phyloP scores from a whole-genome alignment of 2,797 vertebrate genomes.

The Lepilemur ruficaudatus region DNA sequence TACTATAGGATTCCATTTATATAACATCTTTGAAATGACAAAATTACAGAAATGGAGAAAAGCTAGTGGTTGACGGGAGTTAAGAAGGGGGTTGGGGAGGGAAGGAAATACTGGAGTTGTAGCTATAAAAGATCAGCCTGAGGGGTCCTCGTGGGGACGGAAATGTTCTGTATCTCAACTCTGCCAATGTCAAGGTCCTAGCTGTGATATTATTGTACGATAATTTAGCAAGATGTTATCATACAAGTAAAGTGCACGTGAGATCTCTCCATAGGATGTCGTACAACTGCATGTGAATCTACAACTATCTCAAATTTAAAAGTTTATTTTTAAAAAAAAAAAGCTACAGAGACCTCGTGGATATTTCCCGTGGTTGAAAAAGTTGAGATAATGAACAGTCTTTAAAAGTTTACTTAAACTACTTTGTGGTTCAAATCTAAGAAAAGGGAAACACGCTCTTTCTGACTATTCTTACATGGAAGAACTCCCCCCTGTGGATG shows the following conservation, averaged over 20 bases:
- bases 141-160: fast-evolving
- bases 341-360: background rate
- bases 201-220: background rate
- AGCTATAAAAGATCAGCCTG: fast-evolving
- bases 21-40: background rate
- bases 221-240: background rate
- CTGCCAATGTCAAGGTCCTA: fast-evolving
- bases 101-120: background rate
- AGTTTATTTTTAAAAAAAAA: background rate
- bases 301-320: background rate
- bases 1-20: background rate
- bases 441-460: background rate
- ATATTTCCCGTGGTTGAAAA: background rate
- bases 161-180: background rate
- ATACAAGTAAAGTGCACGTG: fast-evolving
- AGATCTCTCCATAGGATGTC: background rate
- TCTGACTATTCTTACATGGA: background rate
- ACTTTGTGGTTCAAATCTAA: background rate
- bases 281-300: background rate
- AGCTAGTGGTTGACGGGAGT: fast-evolving
- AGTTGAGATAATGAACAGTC: background rate
- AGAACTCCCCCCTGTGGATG: background rate
- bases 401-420: background rate
- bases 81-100: background rate
- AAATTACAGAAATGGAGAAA: background rate